Percentiles rank a stretch among this genome's conserved stretches.
Conservation (phyloP, 1,140 invertebrate genomes). For the Philopotamus ludificatus region DNA sequence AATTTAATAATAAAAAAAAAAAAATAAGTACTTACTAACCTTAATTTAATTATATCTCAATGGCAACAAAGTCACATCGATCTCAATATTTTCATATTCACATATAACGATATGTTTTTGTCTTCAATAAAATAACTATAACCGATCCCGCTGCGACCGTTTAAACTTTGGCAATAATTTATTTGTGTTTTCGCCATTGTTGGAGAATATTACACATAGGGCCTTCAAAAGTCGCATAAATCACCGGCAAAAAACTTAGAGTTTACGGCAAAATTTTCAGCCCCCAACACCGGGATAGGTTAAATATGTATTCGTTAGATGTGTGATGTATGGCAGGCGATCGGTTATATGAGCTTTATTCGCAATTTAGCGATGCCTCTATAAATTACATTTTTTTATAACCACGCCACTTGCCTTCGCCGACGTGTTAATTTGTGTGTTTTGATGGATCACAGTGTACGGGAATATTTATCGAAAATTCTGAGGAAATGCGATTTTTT, state of each 20-base stretch:
- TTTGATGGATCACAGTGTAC: no score
- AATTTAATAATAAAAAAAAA: no score
- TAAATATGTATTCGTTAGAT: neutral
- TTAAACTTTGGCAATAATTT: neutral
- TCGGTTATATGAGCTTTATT: neutral
- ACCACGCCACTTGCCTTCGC: neutral
- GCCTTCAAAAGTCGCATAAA: neutral
- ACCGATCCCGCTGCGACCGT: no score
- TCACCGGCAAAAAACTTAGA: neutral
- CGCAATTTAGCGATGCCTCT: neutral
- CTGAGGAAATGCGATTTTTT: no score
- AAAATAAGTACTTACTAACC: no score
- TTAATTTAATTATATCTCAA: no score
- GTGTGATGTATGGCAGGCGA: neutral
- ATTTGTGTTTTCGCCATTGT: neutral
- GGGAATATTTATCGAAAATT: no score
- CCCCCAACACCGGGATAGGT: neutral
- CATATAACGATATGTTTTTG: no score
- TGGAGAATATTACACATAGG: neutral
- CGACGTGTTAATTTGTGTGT: neutral
- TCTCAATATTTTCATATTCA: no score
- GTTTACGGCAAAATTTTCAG: neutral
- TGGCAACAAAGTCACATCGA: no score
- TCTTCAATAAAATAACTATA: no score
- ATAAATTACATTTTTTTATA: neutral